Evolutionary conservation across 1,140 invertebrate genomes (phyloP).

Genomic region (Drosophila sulfurigaster): DNA sequence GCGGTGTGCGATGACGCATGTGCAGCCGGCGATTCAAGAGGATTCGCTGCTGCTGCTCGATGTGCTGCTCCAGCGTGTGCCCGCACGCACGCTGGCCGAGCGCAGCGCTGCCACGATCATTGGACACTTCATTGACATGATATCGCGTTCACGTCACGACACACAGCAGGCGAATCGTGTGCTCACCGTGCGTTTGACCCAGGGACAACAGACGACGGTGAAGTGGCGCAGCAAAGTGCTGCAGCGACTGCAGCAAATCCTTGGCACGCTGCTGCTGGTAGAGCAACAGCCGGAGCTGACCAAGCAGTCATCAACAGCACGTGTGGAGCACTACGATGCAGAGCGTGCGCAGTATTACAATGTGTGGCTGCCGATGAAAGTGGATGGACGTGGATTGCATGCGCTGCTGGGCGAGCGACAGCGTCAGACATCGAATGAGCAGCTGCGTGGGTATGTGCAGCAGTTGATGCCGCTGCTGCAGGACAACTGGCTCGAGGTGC

Average conservation of each 20-base stretch:
- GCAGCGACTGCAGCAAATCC: constrained; percentile 87
- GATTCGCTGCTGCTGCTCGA: constrained; percentile 93
- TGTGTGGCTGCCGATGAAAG: constrained; percentile 11
- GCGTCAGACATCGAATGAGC: constrained; percentile 40
- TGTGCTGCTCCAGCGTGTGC: constrained; percentile 88
- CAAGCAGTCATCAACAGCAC: neutral
- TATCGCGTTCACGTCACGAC: constrained; percentile 89
- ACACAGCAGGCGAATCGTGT: constrained; percentile 87
- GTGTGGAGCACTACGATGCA: constrained; percentile 48
- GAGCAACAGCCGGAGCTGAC: constrained; percentile 16
- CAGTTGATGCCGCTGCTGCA: constrained; percentile 89
- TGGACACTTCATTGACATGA: constrained; percentile 92
- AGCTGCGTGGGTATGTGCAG: constrained; percentile 86
- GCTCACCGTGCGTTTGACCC: constrained; percentile 88
- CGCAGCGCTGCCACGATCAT: constrained; percentile 89
- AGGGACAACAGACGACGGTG: constrained; percentile 88
- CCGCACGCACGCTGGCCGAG: constrained; percentile 86
- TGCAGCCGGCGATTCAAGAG: constrained; percentile 91
- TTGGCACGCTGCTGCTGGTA: constrained; percentile 85
- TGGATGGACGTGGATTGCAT: constrained; percentile 39
- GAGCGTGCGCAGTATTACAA: constrained; percentile 58
- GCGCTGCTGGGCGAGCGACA: constrained; percentile 40
- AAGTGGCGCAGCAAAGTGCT: constrained; percentile 92
- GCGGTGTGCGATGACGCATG: constrained; percentile 94
- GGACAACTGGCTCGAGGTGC: constrained; percentile 91